A percentile compares a stretch with the other conserved stretches of the same genome.
Evolutionary conservation across 1,140 invertebrate genomes (phyloP).

Genomic region (Kradibia gibbosae): DNA sequence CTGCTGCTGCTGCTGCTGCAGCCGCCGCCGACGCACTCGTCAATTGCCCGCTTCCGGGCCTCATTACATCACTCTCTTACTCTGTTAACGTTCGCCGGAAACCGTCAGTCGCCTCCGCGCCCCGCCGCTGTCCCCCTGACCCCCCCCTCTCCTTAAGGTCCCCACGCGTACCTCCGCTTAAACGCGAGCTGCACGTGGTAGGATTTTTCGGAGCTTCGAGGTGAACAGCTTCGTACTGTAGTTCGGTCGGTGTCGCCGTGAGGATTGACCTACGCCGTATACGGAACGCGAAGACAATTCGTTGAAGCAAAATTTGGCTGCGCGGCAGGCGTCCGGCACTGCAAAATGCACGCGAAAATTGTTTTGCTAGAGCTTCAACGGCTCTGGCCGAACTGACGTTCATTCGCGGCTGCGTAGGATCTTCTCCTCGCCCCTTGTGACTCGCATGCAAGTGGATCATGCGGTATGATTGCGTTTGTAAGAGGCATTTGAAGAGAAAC

Average conservation of each 20-base stretch:
- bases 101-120: slow-evolving; percentile 53
- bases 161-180: neutral
- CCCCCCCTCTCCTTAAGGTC: neutral
- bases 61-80: slow-evolving; percentile 75
- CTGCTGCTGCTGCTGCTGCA: slow-evolving; percentile 50
- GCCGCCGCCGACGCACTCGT: slow-evolving; percentile 58
- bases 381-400: no score
- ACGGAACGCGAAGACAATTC: no score
- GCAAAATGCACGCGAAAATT: no score
- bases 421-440: no score
- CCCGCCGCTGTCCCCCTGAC: neutral
- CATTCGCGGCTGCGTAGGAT: no score
- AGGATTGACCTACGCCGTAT: neutral
- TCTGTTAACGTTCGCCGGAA: slow-evolving; percentile 74
- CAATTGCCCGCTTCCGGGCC: slow-evolving; percentile 74
- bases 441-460: no score
- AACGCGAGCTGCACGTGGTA: neutral
- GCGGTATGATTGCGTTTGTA: no score
- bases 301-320: no score
- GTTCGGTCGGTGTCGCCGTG: neutral
- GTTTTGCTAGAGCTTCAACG: no score
- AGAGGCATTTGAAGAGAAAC: no score
- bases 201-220: neutral
- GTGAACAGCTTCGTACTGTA: neutral
- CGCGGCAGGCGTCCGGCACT: no score